A percentile compares a stretch with the other conserved stretches of the same genome.
Evolutionary conservation across 2,888 invertebrate genomes (phyloP).

Genomic region (Lasioglossum malachurum): DNA sequence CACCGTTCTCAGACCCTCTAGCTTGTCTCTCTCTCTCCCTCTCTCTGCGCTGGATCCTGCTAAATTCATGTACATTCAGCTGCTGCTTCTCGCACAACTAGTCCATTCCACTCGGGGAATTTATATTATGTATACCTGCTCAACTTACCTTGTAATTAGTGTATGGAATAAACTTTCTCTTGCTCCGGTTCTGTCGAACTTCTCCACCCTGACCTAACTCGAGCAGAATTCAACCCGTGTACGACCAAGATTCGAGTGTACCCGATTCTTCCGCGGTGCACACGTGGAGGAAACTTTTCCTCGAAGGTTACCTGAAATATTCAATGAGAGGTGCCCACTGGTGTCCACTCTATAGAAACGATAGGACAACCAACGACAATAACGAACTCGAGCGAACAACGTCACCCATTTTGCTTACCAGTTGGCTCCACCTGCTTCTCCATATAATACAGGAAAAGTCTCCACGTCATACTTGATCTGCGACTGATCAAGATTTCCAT

Average conservation of each 20-base stretch:
- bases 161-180: neutral
- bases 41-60: neutral
- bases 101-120: neutral
- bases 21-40: neutral
- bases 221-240: neutral
- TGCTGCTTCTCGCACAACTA: neutral
- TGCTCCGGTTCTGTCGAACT: neutral
- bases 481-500: neutral
- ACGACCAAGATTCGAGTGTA: neutral
- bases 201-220: neutral
- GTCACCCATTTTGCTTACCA: neutral
- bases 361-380: neutral
- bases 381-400: neutral
- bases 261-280: neutral
- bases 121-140: neutral
- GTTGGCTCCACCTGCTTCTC: neutral
- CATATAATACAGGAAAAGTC: neutral
- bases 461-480: neutral
- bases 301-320: neutral
- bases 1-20: neutral
- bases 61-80: neutral
- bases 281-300: neutral
- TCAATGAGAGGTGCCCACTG: neutral
- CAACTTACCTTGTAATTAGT: neutral
- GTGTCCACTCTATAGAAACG: neutral